Base-by-base conservation (phyloP, 2,888 invertebrate species). In the Cerastoderma edule region DNA sequence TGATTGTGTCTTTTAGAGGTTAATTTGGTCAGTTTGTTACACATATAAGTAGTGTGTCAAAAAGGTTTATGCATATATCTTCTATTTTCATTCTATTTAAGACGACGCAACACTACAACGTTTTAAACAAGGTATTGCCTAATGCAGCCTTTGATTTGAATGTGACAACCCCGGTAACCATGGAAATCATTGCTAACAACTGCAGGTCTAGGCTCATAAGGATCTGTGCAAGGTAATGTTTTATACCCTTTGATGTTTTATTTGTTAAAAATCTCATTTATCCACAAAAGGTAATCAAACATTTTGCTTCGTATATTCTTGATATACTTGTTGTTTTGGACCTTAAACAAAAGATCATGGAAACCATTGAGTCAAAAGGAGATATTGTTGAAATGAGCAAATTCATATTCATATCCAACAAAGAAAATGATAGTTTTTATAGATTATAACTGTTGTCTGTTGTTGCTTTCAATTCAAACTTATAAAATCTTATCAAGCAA, bases 41-140 rank as follows among this genome's bases (percentile, higher is more conserved):
- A 44, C 10, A 44, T 44, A 8, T 13, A 19, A n/a, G 27, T 8
- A 27, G 5, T 56, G 8, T 22, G 28, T 28, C 27, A 28, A 56
- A 56, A 56, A 28, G 19, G 13, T 57, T 22, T n/a, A n/a, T n/a
- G n/a, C 57, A 13, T 4, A 27, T 57, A 22, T 33, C 22, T 19
- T 63, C n/a, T 35, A 16, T 27, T 33, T 6, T 8, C 2, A 8
- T n/a, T 46, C 2, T 63, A 60, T 76, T 84, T 19, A 78, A 89
- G 89, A 80, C 87, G 6, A 86, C 80, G 30, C 85, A 87, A 16
- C 78, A 75, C 32, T 90, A 87, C 77, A 88, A 90, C 75, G 81
- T 86, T 28, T 28, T 76, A 54, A 85, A 80, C 19, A 72, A 75
- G n/a, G 72, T 86, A 24, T 50, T 72, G 8, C 69, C 77, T 8